Conservation (phyloP, 1,140 invertebrate genomes). For the Rhopalosiphum padi region DNA sequence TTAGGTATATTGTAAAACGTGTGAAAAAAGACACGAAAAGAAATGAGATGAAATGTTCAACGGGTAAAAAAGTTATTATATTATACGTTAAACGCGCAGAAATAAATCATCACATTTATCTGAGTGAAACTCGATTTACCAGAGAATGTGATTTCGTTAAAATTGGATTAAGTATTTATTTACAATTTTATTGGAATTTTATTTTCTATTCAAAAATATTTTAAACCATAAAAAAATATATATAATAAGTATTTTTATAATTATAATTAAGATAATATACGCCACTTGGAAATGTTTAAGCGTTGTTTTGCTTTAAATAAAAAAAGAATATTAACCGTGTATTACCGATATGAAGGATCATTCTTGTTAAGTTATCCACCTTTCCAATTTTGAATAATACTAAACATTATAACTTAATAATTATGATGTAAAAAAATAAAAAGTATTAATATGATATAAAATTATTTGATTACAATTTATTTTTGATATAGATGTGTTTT, state of each 20-base stretch:
- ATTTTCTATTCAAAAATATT: background rate
- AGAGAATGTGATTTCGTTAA: background rate
- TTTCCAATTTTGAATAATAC: background rate
- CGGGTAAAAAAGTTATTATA: background rate
- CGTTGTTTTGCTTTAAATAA: too few relatives aligned
- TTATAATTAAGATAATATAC: too few relatives aligned
- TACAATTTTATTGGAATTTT: background rate
- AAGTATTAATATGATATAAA: background rate
- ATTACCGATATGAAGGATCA: background rate
- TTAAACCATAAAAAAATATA: background rate
- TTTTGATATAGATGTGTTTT: too few relatives aligned
- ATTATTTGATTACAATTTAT: background rate
- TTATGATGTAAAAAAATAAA: background rate
- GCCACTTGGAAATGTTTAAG: too few relatives aligned
- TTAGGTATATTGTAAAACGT: background rate
- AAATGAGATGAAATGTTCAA: background rate
- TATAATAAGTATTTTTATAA: background rate
- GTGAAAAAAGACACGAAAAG: background rate
- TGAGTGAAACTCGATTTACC: background rate
- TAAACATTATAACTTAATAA: background rate
- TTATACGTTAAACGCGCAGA: background rate
- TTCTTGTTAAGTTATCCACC: background rate
- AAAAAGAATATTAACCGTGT: too few relatives aligned
- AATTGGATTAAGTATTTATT: background rate
- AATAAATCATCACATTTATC: background rate